Evolutionary conservation across 2,888 invertebrate species (phyloP), one percentile per base, ranked within the genome.

Genomic region (Thumatha senex): DNA sequence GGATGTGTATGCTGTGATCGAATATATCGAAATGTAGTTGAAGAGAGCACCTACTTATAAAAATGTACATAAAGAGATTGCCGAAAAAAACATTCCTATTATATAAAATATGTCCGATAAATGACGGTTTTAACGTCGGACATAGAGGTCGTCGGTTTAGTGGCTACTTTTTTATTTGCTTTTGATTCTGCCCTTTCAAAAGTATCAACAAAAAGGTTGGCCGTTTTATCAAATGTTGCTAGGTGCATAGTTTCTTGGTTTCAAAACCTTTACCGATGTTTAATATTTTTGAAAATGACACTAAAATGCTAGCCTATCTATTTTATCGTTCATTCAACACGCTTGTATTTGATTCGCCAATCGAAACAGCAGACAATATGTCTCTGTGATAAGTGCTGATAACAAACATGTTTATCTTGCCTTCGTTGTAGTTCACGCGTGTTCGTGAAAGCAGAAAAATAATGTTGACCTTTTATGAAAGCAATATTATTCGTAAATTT

Each of bases 291-390:
- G 18, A 24, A 24, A 24, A 24, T 24, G 3, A 18, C 15, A 18
- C 7, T 11, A 35, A 40, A 14, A 29, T 39, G 15, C 34, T 31
- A 40, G 11, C 41, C 10, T 65, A 65, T 63, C 51, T 51, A 46
- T 53, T 40, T 66, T 66, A 59, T 58, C 54, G 61, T 48, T 52
- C 56, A 47, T 50, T 52, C 48, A 53, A 60, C 57, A 55, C 49
- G 56, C 48, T 39, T 46, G 63, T 63, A 51, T 18, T 60, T 57
- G 54, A 58, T 54, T 51, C 56, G 60, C 63, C 69, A 70, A 77
- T 72, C 65, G 70, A 41, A 51, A 50, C 51, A 61, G 61, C 67
- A 77, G 76, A 76, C 77, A 72, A 69, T 72, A 66, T 56, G 77
- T 64, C 77, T 73, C 66, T 51, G 4, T 44, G 77, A 77, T 77